Evolutionary conservation across 2,888 invertebrate species (phyloP), one percentile per base, ranked within the genome.

Genomic region (Drosophila affinis): DNA sequence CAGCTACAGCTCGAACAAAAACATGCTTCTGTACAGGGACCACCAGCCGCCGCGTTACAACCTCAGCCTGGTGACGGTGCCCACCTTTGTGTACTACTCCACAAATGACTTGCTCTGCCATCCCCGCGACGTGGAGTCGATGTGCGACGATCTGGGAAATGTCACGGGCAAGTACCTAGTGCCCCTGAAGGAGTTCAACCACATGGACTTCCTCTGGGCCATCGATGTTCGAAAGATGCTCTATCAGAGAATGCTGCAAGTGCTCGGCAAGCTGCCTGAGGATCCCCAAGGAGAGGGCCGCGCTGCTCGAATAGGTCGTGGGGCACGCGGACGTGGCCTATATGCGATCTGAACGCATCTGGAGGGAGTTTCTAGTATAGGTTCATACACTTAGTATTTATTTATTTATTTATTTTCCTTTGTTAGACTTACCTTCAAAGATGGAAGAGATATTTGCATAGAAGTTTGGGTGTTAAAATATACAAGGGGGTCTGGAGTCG

Each of bases 121-220:
- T 78, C 91, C 91, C 1, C 78, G 77, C 3, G 91, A 91, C 75
- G 91, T 91, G 9, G 90, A 91, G 63, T 78, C 81, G 34, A 89
- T 91, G 88, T 91, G 81, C 63, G 82, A 81, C 3, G 90, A 90
- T 55, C 59, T 91, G 62, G 91, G 89, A 14, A 86, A 87, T 55
- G 91, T 93, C 0, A 85, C 92, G 0, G 92, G 92, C 0, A 92
- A 91, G 60, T 92, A 93, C 86, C 90, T 93, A 54, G 92, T 95
- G 4, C 90, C 93, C 0, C 90, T 93, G 71, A 88, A 91, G 27
- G 90, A 92, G 49, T 95, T 94, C 73, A 94, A 94, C 83, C 95
- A 96, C 86, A 90, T 95, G 77, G 96, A 96, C 82, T 95, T 94
- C 75, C 81, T 95, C 51, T 95, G 94, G 93, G 95, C 94, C 0